A percentile compares a stretch with the other conserved stretches of the same genome.
phyloP scores from a whole-genome alignment of 2,888 invertebrate species.

The Fabriciana adippe region DNA sequence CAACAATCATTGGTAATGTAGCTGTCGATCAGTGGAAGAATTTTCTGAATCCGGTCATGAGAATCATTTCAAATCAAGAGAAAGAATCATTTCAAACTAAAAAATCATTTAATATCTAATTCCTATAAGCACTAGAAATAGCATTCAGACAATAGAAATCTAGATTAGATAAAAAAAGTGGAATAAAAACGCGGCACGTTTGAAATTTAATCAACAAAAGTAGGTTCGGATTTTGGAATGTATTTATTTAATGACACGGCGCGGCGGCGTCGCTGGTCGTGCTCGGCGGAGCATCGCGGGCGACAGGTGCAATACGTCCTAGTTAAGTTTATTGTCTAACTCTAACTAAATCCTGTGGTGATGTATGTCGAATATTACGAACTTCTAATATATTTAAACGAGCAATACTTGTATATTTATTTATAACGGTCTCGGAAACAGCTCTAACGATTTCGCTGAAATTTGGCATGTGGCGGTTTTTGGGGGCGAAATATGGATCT shows the following conservation, averaged over 20 bases:
- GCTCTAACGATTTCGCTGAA: too few species aligned
- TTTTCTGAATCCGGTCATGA: too few species aligned
- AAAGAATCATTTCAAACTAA: not conserved
- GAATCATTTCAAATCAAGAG: too few species aligned
- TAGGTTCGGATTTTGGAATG: conserved; percentile 19
- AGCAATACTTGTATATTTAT: too few species aligned
- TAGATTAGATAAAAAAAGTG: conserved; percentile 13
- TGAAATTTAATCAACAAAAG: conserved; percentile 20
- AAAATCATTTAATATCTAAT: not conserved
- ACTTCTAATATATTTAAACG: too few species aligned
- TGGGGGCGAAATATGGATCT: too few species aligned
- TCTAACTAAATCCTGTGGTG: not conserved
- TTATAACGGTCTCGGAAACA: too few species aligned
- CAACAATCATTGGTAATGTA: too few species aligned
- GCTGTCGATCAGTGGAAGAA: too few species aligned
- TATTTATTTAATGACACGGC: conserved; percentile 31
- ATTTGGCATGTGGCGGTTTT: too few species aligned
- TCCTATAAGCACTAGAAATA: not conserved
- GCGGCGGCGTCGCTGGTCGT: conserved; percentile 40
- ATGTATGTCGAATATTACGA: not conserved
- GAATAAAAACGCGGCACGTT: conserved; percentile 10
- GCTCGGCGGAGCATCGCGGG: conserved; percentile 57
- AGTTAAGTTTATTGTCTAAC: conserved; percentile 11
- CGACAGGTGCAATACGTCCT: conserved; percentile 52
- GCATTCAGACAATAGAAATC: conserved; percentile 10